Percentiles rank a stretch among this genome's conserved stretches.
phyloP scores from a whole-genome alignment of 2,113 vertebrate genomes.

The Sylvicapra grimmia region DNA sequence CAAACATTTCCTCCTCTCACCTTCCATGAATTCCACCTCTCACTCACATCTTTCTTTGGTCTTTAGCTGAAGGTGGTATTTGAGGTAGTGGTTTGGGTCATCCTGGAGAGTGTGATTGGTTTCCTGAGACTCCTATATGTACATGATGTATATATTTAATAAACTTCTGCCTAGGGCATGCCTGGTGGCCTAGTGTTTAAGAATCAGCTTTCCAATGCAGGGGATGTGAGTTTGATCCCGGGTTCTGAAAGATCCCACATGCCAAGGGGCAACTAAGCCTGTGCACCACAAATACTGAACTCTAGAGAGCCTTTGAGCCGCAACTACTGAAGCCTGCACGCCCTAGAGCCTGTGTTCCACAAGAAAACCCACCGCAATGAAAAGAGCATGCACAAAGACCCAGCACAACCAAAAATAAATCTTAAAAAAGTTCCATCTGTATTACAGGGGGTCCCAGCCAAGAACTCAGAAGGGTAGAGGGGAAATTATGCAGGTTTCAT shows the following conservation, averaged over 20 bases:
- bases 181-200: background rate
- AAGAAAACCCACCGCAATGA: background rate
- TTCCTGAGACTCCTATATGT: background rate
- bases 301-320: background rate
- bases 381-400: background rate
- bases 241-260: background rate
- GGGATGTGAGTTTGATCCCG: background rate
- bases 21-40: background rate
- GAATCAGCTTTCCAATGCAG: background rate
- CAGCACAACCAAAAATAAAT: background rate
- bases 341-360: background rate
- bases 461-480: background rate
- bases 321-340: background rate
- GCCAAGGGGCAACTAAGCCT: background rate
- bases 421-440: background rate
- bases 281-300: background rate
- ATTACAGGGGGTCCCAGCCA: background rate
- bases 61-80: background rate
- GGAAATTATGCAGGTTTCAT: background rate
- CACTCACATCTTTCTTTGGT: background rate
- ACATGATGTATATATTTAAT: background rate
- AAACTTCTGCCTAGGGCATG: background rate
- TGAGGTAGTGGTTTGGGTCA: background rate
- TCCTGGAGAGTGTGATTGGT: background rate
- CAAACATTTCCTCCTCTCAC: background rate